Evolutionary conservation across 2,797 vertebrate species (phyloP), one percentile per base, ranked within the genome.

Genomic region (Sebastes nivosus): DNA sequence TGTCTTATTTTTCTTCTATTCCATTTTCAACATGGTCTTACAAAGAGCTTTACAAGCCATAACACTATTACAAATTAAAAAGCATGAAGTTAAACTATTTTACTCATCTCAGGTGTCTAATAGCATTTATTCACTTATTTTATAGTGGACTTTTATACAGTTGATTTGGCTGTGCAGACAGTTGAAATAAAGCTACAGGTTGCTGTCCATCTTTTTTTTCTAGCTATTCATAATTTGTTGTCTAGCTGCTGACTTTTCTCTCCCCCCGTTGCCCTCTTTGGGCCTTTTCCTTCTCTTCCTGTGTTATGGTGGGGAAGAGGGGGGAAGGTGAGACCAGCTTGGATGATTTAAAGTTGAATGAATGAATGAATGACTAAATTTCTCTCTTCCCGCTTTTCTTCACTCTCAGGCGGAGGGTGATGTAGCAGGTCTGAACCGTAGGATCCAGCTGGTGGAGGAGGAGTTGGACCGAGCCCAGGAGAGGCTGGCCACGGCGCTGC

Each of bases 381-480:
- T 70, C 34, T 70, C 29, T 66, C 13, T 36, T 34, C 42, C 29
- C 14, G 24, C 22, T 36, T 38, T 25, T 46, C 66, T 71, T 71
- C 46, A 59, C 52, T 71, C 14, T 1, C 91, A 99, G 98, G 98
- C 99, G 0, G 99, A 99, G 92, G 97, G 96, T 0, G 99, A 99
- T 89, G 99, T 99, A 86, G 98, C 98, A 0, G 98, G 92, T 38
- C 96, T 99, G 86, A 99, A 99, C 88, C 97, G 99, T 74, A 96
- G 99, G 50, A 99, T 99, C 96, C 98, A 99, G 94, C 97, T 99
- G 8, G 98, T 99, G 88, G 98, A 99, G 92, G 98, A 99, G 90
- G 99, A 99, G 94, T 16, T 99, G 96, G 99, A 99, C 93, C 94
- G 98, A 27, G 98, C 98, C 71, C 99, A 99, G 84, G 99, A 99